Conservation (phyloP, 2,113 vertebrate species). For the Corythoichthys haematopterus region DNA sequence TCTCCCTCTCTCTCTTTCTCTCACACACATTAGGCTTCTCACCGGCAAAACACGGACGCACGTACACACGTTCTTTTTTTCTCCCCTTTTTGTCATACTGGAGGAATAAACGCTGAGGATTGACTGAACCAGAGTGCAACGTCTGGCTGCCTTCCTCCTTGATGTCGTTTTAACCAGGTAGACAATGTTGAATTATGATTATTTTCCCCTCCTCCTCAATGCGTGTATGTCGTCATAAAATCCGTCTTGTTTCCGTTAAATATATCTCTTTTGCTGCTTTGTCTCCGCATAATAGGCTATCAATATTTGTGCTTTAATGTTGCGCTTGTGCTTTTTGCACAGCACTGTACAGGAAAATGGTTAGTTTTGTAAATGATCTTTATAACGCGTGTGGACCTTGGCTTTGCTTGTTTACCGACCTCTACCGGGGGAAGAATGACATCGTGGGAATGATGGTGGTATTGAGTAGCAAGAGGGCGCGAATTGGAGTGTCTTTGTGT, state of each 20-base stretch:
- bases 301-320: not conserved
- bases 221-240: not conserved
- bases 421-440: slow-evolving; percentile 15
- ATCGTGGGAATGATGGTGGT: slow-evolving; percentile 6
- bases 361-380: not conserved
- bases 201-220: not conserved
- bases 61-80: not conserved
- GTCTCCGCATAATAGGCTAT: not conserved
- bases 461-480: slow-evolving; percentile 5
- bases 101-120: slow-evolving; percentile 44
- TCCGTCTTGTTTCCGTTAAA: slow-evolving; percentile 11
- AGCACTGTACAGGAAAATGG: not conserved
- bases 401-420: slow-evolving; percentile 12
- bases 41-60: slow-evolving; percentile 53
- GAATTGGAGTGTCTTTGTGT: slow-evolving; percentile 35
- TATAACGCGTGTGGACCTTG: slow-evolving; percentile 29
- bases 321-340: slow-evolving; percentile 10
- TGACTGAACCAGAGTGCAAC: slow-evolving; percentile 38
- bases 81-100: slow-evolving; percentile 16
- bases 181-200: slow-evolving; percentile 34
- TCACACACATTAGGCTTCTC: slow-evolving; percentile 44
- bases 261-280: slow-evolving; percentile 14
- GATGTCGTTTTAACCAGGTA: slow-evolving; percentile 59
- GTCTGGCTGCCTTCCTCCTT: slow-evolving; percentile 42
- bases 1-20: slow-evolving; percentile 27